Percentiles rank a stretch among this genome's conserved stretches.
These are phyloP conservation scores for Notolabrus celidotus DNA, from an alignment of 2,797 vertebrate genomes.

Conservation along the genomic window DNA sequence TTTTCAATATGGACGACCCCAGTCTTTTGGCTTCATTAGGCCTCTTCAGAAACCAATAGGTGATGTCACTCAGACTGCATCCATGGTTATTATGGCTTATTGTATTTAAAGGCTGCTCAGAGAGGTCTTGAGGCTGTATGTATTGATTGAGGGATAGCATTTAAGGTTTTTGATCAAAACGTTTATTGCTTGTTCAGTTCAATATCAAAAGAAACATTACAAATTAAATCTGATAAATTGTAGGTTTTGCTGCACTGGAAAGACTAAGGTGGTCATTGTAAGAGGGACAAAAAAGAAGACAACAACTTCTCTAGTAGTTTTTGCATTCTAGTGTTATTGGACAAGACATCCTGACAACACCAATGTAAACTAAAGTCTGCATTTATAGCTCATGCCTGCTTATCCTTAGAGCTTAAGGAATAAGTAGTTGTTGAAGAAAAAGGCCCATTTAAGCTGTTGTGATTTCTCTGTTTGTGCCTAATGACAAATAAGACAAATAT, in stretches of 20 bases:
- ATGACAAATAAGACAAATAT: constrained; percentile 32
- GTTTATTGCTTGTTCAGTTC: neutral
- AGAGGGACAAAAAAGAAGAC: neutral
- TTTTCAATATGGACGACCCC: too few relatives aligned
- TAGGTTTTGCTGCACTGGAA: neutral
- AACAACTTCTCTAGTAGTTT: constrained; percentile 4
- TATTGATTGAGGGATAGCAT: neutral
- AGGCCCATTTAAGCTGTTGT: constrained; percentile 1
- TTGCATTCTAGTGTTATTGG: neutral
- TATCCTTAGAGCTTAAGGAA: neutral
- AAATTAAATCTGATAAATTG: constrained; percentile 1
- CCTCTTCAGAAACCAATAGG: neutral
- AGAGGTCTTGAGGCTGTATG: neutral
- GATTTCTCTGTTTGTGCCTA: constrained; percentile 14
- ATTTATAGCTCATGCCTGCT: constrained; percentile 8
- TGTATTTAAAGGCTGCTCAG: too few relatives aligned
- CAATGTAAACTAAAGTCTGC: neutral
- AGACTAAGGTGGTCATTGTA: neutral
- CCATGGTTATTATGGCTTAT: too few relatives aligned
- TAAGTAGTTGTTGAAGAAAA: neutral
- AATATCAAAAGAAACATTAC: constrained; percentile 12
- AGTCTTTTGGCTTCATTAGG: too few relatives aligned
- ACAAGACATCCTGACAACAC: neutral
- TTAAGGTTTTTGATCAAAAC: neutral
- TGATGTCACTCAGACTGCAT: neutral